phyloP scores from a whole-genome alignment of 2,113 vertebrate genomes.

The Propithecus coquereli region DNA sequence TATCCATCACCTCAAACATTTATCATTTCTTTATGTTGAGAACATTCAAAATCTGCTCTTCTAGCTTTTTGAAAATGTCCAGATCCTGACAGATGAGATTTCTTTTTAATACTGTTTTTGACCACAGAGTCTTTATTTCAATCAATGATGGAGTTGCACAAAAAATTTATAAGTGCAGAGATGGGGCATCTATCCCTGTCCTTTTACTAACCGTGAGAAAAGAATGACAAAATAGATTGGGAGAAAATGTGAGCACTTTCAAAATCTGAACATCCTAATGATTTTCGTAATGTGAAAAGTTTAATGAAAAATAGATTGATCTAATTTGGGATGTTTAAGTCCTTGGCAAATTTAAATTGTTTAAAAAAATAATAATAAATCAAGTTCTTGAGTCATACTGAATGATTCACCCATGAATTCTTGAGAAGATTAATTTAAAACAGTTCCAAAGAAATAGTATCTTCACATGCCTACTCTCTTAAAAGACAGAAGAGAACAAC shows the following conservation, averaged over 20 bases:
- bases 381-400: constrained; percentile 71
- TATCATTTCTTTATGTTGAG: background rate
- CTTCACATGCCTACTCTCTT: constrained; percentile 45
- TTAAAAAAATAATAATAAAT: constrained; percentile 70
- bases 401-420: constrained; percentile 75
- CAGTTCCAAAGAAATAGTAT: constrained; percentile 58
- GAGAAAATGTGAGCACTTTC: background rate
- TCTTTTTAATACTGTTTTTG: constrained; percentile 41
- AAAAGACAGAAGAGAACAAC: constrained; percentile 39
- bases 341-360: constrained; percentile 69
- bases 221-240: constrained; percentile 20
- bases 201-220: background rate
- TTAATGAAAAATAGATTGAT: constrained; percentile 73
- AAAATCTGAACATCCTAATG: constrained; percentile 52
- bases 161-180: background rate
- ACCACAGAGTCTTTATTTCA: constrained; percentile 16
- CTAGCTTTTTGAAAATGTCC: background rate
- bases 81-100: background rate
- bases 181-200: background rate
- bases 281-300: constrained; percentile 67
- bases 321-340: constrained; percentile 69
- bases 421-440: constrained; percentile 73
- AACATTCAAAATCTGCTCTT: background rate
- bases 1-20: background rate
- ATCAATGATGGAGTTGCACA: background rate